Base-by-base conservation (phyloP, 1,140 invertebrate species). In the Sitodiplosis mosellana region DNA sequence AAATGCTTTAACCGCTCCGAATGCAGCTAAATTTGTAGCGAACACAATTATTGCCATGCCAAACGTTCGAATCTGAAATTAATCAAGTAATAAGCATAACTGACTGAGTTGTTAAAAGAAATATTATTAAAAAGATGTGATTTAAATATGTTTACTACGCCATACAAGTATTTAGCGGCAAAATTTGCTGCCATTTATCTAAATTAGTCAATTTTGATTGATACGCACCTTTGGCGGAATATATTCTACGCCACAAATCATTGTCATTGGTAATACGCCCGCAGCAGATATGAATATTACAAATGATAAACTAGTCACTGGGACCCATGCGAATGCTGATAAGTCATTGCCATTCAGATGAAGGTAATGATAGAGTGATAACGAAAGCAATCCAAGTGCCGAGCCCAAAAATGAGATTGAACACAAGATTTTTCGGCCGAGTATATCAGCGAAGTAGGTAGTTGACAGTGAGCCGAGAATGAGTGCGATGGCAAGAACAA, bases 401-500 rank as follows among this genome's bases (percentile, higher is more conserved):
- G 59, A 51, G 0, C 60, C 61, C 34, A 58, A 15, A 1, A 58
- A 61, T 1, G 63, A 65, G 17, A 61, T 48, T 14, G 63, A 46
- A 49, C 64, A 54, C 2, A 64, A 51, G 1, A 61, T 54, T 11
- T 56, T 53, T 46, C 63, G 53, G 17, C 64, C 64, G 27, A 56
- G 49, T 8, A 56, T 54, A 40, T 66, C 63, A 17, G 65, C 56
- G 2, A 64, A 50, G 33, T 61, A 53, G 6, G 60, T 57, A 0
- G 61, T 59, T 3, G 55, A 56, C 10, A 59, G 53, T 1, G 57
- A 55, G 6, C 56, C 56, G 0, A 63, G 48, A 20, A 65, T 58
- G 49, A 62, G 61, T 1, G 61, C 55, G 0, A 54, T 41, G 1
- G 81, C 83, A 2, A 91, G 74, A 7, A 87, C 74, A 42, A 91